phyloP scores from a whole-genome alignment of 2,797 vertebrate species.

The Megalops cyprinoides region DNA sequence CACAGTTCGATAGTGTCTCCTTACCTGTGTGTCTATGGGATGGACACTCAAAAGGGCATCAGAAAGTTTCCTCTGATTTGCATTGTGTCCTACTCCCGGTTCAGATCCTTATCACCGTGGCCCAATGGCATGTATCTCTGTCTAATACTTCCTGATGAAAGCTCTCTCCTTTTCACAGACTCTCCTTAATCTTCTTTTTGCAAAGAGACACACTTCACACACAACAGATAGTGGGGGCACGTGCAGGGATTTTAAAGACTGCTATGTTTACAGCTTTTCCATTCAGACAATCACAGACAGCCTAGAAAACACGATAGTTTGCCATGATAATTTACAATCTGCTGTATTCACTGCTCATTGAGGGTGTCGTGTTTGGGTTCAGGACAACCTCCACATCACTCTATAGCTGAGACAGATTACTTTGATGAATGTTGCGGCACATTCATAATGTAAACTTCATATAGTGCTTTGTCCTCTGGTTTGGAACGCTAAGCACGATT shows the following conservation, averaged over 20 bases:
- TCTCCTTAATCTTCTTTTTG: not conserved
- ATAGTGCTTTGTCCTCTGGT: no score
- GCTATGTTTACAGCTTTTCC: not conserved
- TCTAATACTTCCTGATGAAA: conserved; percentile 9
- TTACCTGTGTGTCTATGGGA: not conserved
- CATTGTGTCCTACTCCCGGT: not conserved
- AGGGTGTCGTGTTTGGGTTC: not conserved
- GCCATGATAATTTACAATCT: not conserved
- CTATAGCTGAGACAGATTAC: no score
- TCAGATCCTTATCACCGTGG: not conserved
- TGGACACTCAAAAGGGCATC: not conserved
- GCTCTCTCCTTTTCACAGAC: not conserved
- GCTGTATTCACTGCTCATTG: not conserved
- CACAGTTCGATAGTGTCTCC: not conserved
- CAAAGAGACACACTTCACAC: not conserved
- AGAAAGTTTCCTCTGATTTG: conserved; percentile 12
- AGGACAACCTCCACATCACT: no score
- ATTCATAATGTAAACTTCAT: no score
- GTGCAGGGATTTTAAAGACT: not conserved
- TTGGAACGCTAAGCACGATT: no score
- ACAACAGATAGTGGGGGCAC: not conserved
- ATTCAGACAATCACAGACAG: not conserved
- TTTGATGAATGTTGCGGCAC: no score
- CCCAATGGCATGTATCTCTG: not conserved
- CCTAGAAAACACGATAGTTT: not conserved